Evolutionary conservation across 2,888 invertebrate species (phyloP).

Genomic region (Parnassius smintheus): DNA sequence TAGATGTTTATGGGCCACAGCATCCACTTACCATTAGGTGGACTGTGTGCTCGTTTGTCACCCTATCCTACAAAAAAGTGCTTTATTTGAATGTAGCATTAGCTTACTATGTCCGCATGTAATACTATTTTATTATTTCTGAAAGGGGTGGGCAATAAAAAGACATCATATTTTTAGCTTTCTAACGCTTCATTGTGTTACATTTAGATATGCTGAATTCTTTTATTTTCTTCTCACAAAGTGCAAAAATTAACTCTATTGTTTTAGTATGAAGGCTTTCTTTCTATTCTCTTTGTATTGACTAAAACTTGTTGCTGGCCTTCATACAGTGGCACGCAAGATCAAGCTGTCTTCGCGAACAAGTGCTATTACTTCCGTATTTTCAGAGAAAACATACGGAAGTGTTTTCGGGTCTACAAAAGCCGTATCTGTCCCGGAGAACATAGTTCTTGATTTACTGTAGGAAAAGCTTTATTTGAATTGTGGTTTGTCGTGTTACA

Average conservation of each 20-base stretch:
- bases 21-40: no score
- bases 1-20: no score
- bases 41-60: no score
- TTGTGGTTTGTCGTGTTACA: no score
- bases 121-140: no score
- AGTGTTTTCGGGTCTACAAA: constrained; percentile 58
- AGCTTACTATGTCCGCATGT: no score
- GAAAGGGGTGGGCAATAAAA: no score
- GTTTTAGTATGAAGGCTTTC: constrained; percentile 44
- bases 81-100: no score
- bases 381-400: constrained; percentile 64
- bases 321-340: constrained; percentile 58
- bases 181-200: constrained; percentile 50
- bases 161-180: constrained; percentile 44
- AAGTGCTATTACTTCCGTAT: constrained; percentile 65
- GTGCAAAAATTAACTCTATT: constrained; percentile 45
- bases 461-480: constrained; percentile 31
- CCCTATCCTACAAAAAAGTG: no score
- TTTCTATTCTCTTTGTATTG: constrained; percentile 46
- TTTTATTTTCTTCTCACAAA: constrained; percentile 37
- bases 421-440: constrained; percentile 6
- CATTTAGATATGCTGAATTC: constrained; percentile 58
- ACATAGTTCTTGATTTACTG: constrained; percentile 31
- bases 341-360: constrained; percentile 74
- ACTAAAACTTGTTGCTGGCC: constrained; percentile 70